These are phyloP conservation scores for Ornithoptera alexandrae DNA, from an alignment of 2,888 invertebrate species.

Conservation along the genomic window DNA sequence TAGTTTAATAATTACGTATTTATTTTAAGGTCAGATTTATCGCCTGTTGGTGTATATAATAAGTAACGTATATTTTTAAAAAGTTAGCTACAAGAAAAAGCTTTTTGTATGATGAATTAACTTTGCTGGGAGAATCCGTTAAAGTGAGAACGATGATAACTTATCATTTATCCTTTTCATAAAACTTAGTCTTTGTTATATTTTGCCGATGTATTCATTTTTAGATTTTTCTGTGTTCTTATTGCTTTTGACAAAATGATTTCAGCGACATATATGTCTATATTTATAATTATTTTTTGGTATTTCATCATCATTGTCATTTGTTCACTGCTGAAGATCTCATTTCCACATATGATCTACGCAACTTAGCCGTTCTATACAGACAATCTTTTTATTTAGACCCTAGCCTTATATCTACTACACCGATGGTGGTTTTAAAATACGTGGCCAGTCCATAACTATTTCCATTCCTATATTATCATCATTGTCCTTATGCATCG, in stretches of 20 bases:
- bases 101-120: constrained; percentile 27
- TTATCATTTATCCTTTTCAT: constrained; percentile 26
- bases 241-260: background rate
- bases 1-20: background rate
- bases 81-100: constrained; percentile 27
- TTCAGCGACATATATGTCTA: no score
- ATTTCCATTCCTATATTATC: no score
- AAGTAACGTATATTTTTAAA: constrained; percentile 11
- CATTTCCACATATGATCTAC: no score
- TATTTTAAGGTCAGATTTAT: background rate
- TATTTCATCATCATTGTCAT: no score
- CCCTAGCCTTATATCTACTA: no score
- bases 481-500: no score
- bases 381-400: no score
- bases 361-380: no score
- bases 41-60: background rate
- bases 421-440: no score
- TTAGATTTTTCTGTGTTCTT: background rate
- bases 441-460: no score
- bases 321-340: no score
- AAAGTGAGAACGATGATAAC: constrained; percentile 25
- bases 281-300: no score
- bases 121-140: constrained; percentile 8
- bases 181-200: constrained; percentile 3
- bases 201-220: background rate